Evolutionary conservation across 2,888 invertebrate species (phyloP), one percentile per base, ranked within the genome.

Genomic region (Proisotoma minuta): DNA sequence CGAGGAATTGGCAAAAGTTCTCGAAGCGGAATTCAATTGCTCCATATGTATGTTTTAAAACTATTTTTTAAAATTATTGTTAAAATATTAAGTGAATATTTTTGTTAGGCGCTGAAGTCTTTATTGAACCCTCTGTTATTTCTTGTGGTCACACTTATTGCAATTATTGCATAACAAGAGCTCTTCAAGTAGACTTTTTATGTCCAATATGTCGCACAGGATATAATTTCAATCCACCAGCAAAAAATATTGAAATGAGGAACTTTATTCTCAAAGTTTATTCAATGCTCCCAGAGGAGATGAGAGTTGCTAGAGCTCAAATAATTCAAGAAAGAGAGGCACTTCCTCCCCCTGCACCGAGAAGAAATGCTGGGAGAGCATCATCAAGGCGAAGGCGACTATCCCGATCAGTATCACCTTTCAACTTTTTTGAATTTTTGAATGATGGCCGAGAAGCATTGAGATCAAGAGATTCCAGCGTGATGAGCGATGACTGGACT

Each of bases 171-270:
- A 43, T 43, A 15, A 43, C 15, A 18, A 5, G 43, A 15, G 34
- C 34, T 15, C 15, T 34, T 10, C 8, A 8, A 8, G 15, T 34
- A 8, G 34, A 34, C 15, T 34, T 8, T 34, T 15, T 34, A 8
- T 43, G 43, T 20, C 43, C 43, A 12, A n/a, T 43, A 18, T 43
- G 43, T 43, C 43, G 43, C 43, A 12, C 43, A 12, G 43, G 10
- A 12, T 34, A 34, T 15, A 43, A 43, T n/a, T 12, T 5, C 4
- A 43, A 43, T n/a, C 43, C 43, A 5, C 43, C 43, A 18, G 5
- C 43, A n/a, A 43, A 43, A 20, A 43, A n/a, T n/a, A n/a, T 43
- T 43, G 43, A 43, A 43, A 43, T 43, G 43, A 15, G 43, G 20
- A 43, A 43, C 43, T 43, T 5, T n/a, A 43, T 43, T 20, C 5